Evolutionary conservation across 1,140 invertebrate genomes (phyloP), one percentile per base, ranked within the genome.

Genomic region (Euwallacea fornicatus): DNA sequence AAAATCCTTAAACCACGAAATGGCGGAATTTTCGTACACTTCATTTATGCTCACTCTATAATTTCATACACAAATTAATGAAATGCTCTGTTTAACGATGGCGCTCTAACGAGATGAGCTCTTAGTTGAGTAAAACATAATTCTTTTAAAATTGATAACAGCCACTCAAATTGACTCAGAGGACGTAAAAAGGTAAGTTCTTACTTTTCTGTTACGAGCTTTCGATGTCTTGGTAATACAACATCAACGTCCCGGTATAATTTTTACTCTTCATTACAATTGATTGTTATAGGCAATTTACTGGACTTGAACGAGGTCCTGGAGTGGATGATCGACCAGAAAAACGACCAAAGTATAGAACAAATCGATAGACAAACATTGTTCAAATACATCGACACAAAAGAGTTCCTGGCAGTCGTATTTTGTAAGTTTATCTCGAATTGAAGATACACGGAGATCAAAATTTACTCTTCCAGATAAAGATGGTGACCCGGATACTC

Each of bases 281-380:
- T 44, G 41, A n/a, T 47, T 73, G 15, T 74, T 86, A 78, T 83
- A 96, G 95, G 94, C 77, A 92, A 94, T 84, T 86, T 96, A 72
- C 84, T 91, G 72, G 93, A 94, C 78, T 93, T 95, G 81, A 86
- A 85, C 54, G 89, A 93, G 80, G 94, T 96, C 10, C 85, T 96
- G 64, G 89, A 93, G 66, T 97, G 94, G 94, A 93, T 97, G 86
- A 86, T 93, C 58, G 90, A 91, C 79, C 93, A 97, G 82, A 95
- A 96, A 81, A 93, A 93, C 81, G 95, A 97, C 80, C 91, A 94
- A 79, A 96, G 93, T 80, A 95, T 97, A 73, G 93, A 95, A 83
- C 92, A 95, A 78, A 93, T 97, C 66, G 89, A 94, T 78, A 86
- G 95, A 76, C 91, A 95, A 61, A 88, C 88, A 77, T 84, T 97